Base-by-base conservation (phyloP, 2,113 vertebrate genomes). In the Rhinoderma darwinii region DNA sequence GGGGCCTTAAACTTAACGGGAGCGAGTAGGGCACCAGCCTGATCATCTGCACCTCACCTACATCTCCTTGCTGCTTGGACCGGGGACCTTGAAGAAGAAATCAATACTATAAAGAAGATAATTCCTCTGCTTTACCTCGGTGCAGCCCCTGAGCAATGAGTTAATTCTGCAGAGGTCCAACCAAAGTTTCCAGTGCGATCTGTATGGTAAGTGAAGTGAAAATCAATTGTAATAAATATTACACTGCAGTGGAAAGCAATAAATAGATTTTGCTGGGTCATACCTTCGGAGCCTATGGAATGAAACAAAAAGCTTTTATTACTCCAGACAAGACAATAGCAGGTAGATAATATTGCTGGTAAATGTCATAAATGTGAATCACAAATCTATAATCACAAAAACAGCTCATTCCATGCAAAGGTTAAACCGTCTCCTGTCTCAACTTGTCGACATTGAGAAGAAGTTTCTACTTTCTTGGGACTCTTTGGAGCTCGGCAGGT, bases 261-360 rank as follows among this genome's bases (percentile, higher is more conserved):
- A 70, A 70, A 70, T 70, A 70, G 66, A 70, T 70, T 70, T 32
- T 70, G 66, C 66, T 70, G 66, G 66, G 66, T 70, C 66, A 70
- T 70, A 70, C 37, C 66, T 70, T 20, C 66, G 32, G 66, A 70
- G 66, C 66, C 66, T 37, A 17, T 7, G 32, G 20, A 70, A 70
- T 70, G 66, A 70, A 70, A 37, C 66, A 37, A 70, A 70, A 39
- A 70, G 66, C 66, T 70, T 70, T 37, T 70, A 70, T 39, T 37
- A 20, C 66, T 37, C 32, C 66, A 37, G 66, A 70, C 32, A 18
- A 39, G 66, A 70, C 66, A 22, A 70, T 37, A 8, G 32, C 66
- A 37, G 63, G 63, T 22, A 22, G 66, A 70, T 20, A 6, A 37
- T 1, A 37, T 20, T 70, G 18, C 66, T 70, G 32, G 66, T 18